Conservation (phyloP, 2,797 vertebrate genomes). For the Masticophis lateralis region DNA sequence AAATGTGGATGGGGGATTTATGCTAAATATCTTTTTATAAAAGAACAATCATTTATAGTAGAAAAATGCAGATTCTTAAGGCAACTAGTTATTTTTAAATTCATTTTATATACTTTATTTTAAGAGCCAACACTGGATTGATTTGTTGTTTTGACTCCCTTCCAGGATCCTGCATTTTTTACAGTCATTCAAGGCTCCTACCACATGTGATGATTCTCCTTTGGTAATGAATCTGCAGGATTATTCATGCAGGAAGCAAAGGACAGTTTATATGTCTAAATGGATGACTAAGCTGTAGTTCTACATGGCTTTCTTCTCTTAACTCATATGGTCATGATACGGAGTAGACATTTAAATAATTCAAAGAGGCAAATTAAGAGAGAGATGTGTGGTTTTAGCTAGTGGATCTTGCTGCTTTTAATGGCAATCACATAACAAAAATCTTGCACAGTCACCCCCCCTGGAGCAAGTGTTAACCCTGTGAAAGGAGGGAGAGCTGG, state of each 20-base stretch:
- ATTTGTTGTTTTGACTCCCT: neutral
- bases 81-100: neutral
- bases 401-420: slow-evolving; percentile 61
- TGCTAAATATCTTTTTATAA: neutral
- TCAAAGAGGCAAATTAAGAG: slow-evolving; percentile 61
- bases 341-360: slow-evolving; percentile 64
- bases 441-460: slow-evolving; percentile 58
- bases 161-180: neutral
- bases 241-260: neutral
- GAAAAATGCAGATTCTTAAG: neutral
- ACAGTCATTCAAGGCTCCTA: neutral
- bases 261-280: neutral
- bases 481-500: slow-evolving; percentile 43
- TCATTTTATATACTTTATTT: neutral
- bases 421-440: slow-evolving; percentile 61
- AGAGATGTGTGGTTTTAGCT: slow-evolving; percentile 62
- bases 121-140: neutral
- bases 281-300: neutral
- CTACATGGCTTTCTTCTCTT: slow-evolving; percentile 33
- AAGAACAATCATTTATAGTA: neutral
- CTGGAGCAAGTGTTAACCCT: slow-evolving; percentile 53
- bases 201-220: neutral
- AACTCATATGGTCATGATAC: slow-evolving; percentile 53
- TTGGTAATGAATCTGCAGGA: neutral
- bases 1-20: neutral